A percentile compares a stretch with the other conserved stretches of the same genome.
phyloP scores from a whole-genome alignment of 2,888 invertebrate genomes.

The Drosophila formosana region DNA sequence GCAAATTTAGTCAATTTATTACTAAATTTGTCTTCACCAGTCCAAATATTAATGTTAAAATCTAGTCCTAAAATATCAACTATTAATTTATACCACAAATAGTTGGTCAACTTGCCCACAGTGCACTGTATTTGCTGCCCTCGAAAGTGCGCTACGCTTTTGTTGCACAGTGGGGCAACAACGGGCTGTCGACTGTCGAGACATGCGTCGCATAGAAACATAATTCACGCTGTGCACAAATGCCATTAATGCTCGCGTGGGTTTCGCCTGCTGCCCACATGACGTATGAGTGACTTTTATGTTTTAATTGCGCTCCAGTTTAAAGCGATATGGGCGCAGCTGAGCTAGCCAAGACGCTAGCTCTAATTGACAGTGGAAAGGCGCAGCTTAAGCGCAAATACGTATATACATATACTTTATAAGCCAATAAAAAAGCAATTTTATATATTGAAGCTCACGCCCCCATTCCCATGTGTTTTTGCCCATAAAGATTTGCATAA shows the following conservation, averaged over 20 bases:
- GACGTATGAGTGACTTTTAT: slow-evolving; percentile 81
- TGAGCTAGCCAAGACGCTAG: slow-evolving; percentile 59
- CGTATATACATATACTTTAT: not conserved
- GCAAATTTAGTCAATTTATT: no score
- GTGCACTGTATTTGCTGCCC: slow-evolving; percentile 43
- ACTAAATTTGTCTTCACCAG: not conserved
- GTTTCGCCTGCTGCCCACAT: slow-evolving; percentile 39
- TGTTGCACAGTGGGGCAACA: slow-evolving; percentile 1
- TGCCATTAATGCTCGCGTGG: slow-evolving; percentile 59
- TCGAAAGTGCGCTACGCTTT: slow-evolving; percentile 68
- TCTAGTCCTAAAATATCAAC: no score
- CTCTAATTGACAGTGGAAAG: slow-evolving; percentile 72
- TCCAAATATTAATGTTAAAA: no score
- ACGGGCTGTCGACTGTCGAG: slow-evolving; percentile 27
- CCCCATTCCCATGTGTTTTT: not conserved
- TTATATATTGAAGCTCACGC: not conserved
- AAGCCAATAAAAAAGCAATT: not conserved
- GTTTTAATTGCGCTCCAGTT: slow-evolving; percentile 75
- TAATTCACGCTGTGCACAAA: slow-evolving; percentile 69
- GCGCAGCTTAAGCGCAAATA: not conserved
- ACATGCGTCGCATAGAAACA: slow-evolving; percentile 56
- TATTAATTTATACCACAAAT: no score
- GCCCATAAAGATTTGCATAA: slow-evolving; percentile 43
- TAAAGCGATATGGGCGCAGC: slow-evolving; percentile 62
- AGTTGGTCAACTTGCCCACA: no score